A percentile compares a stretch with the other conserved stretches of the same genome.
Conservation (phyloP, 2,888 invertebrate genomes). For the Lasioglossum figueresi region DNA sequence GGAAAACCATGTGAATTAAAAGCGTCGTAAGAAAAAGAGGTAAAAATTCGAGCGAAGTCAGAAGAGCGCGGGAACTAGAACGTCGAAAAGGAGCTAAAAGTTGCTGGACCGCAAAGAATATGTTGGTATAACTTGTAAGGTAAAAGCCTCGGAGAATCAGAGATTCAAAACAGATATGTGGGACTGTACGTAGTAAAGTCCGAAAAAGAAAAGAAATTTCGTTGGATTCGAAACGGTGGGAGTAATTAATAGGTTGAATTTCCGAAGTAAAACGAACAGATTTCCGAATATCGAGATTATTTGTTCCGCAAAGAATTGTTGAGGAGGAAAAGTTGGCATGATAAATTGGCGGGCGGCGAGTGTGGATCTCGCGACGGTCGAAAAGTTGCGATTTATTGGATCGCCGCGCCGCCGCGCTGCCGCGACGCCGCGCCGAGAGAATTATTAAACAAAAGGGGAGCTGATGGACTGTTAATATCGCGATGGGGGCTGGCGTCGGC, state of each 20-base stretch:
- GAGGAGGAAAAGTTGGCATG: not conserved
- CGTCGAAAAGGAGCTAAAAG: not conserved
- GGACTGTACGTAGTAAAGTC: not conserved
- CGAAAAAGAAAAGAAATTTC: not conserved
- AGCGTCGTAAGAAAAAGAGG: too few relatives aligned
- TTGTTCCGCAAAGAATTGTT: not conserved
- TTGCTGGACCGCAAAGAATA: not conserved
- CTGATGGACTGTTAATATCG: conserved; percentile 32
- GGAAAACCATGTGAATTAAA: not conserved
- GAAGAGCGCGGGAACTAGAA: not conserved
- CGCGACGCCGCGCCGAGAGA: too few relatives aligned
- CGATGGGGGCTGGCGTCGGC: not conserved
- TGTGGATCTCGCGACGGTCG: not conserved
- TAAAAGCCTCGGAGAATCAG: not conserved
- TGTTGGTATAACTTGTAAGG: not conserved
- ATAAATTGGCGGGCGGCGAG: not conserved
- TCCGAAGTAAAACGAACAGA: too few relatives aligned
- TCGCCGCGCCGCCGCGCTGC: too few relatives aligned
- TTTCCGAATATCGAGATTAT: not conserved
- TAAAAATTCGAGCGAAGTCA: not conserved
- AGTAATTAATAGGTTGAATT: not conserved
- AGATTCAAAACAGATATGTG: not conserved
- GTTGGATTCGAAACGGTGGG: not conserved
- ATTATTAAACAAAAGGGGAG: conserved; percentile 16
- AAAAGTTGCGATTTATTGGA: not conserved